Evolutionary conservation across 2,888 invertebrate genomes (phyloP).

Genomic region (Catotricha subobsoleta): DNA sequence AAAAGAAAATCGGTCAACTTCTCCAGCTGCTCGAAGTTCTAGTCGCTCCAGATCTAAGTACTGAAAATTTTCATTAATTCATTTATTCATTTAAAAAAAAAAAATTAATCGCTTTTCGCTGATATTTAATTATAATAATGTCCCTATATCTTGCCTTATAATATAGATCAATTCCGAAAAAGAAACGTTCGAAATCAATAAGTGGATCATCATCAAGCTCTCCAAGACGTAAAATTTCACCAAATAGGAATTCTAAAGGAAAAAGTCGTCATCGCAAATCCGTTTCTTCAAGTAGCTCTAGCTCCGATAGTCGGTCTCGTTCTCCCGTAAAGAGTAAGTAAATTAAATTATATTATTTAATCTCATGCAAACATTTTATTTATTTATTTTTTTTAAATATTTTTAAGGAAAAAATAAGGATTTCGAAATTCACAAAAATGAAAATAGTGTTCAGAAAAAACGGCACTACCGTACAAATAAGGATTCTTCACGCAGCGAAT

Average conservation of each 20-base stretch:
- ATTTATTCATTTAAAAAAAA: background rate
- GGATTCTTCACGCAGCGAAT: slow-evolving; percentile 50
- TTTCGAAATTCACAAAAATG: slow-evolving; percentile 57
- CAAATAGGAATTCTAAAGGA: background rate
- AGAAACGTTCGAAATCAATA: slow-evolving; percentile 17
- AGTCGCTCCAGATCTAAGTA: slow-evolving; percentile 11
- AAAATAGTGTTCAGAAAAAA: slow-evolving; percentile 69
- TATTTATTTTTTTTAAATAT: background rate
- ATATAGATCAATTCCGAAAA: too few species aligned
- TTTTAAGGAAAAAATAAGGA: slow-evolving; percentile 22
- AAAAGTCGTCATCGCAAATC: slow-evolving; percentile 24
- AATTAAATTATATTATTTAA: background rate
- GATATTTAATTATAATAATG: too few species aligned
- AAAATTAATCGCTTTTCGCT: background rate
- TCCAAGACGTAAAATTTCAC: slow-evolving; percentile 14
- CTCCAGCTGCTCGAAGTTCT: background rate
- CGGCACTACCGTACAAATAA: slow-evolving; percentile 76
- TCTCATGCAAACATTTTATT: background rate
- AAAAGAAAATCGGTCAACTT: background rate
- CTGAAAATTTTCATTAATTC: background rate
- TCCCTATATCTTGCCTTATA: too few species aligned
- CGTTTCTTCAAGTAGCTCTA: slow-evolving; percentile 18
- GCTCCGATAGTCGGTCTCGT: slow-evolving; percentile 20
- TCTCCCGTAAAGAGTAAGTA: slow-evolving; percentile 26
- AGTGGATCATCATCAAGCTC: slow-evolving; percentile 16